Base-by-base conservation (phyloP, 2,888 invertebrate genomes). In the Belgica antarctica region DNA sequence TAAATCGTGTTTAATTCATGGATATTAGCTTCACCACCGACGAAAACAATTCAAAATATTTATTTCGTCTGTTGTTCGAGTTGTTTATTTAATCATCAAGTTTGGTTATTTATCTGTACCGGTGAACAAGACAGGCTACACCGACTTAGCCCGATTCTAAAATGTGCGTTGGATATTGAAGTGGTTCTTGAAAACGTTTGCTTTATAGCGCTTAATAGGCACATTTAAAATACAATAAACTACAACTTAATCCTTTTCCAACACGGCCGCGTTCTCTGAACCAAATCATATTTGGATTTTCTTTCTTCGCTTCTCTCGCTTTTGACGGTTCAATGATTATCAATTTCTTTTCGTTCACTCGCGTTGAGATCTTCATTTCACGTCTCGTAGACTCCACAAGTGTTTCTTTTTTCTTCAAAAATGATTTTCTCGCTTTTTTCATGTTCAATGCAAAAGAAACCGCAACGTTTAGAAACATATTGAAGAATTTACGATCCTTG, bases 181-280 rank as follows among this genome's bases (percentile, higher is more conserved):
- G 27, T 46, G 47, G 24, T n/a, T n/a, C 19, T 68, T 68, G 5
- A 22, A 31, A 15, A 68, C 19, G 28, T 31, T n/a, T 47, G 47
- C n/a, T n/a, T 65, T 68, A 68, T 68, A 57, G 57, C 68, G 68
- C 31, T 57, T 68, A 68, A 68, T 68, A 68, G 68, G 47, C 34
- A 47, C 25, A 68, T 34, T 59, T 28, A 68, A 10, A 68, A 57
- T 57, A 68, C 68, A 68, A 68, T 68, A 68, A 68, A 68, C 68
- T 68, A 68, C 68, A 68, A 68, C 34, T 57, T 68, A 68, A 68
- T 68, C 68, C 68, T 68, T 68, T 65, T n/a, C 22, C 8, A 59
- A 59, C 68, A 27, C 24, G 25, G 34, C 34, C 17, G 19, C 63
- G 65, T 12, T 46, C 68, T 57, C 17, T 57, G 68, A 68, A 68